phyloP scores from a whole-genome alignment of 2,888 invertebrate genomes.

The Encarsia formosa region DNA sequence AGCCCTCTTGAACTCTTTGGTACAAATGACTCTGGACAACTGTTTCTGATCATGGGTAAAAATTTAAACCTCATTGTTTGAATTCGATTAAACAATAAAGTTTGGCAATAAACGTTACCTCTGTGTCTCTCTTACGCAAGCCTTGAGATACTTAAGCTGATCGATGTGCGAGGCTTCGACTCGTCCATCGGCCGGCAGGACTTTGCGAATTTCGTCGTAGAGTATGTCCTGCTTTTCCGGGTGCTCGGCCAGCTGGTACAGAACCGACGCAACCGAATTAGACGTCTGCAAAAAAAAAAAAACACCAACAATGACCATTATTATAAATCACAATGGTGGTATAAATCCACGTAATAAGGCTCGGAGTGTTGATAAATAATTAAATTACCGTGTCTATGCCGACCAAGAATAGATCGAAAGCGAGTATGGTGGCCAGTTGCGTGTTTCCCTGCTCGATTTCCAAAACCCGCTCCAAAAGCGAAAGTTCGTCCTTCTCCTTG shows the following conservation, averaged over 20 bases:
- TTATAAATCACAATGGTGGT: too few relatives aligned
- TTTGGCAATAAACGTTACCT: constrained; percentile 56
- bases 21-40: too few relatives aligned
- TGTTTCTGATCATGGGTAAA: too few relatives aligned
- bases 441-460: constrained; percentile 58
- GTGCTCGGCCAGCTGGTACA: constrained; percentile 67
- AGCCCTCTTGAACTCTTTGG: too few relatives aligned
- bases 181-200: constrained; percentile 52
- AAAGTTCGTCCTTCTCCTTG: constrained; percentile 53
- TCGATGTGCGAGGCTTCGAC: constrained; percentile 59
- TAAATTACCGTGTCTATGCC: constrained; percentile 71
- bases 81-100: too few relatives aligned
- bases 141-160: constrained; percentile 65
- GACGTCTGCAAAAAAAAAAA: constrained; percentile 58
- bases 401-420: constrained; percentile 72
- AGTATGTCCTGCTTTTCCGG: constrained; percentile 64
- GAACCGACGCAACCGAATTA: constrained; percentile 68
- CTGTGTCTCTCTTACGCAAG: constrained; percentile 71
- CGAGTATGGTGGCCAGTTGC: constrained; percentile 65
- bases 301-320: too few relatives aligned
- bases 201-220: constrained; percentile 56
- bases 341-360: too few relatives aligned
- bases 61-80: too few relatives aligned
- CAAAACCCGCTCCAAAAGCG: constrained; percentile 63
- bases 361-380: too few relatives aligned